phyloP scores from a whole-genome alignment of 1,140 invertebrate genomes.

The Amphibalanus amphitrite region DNA sequence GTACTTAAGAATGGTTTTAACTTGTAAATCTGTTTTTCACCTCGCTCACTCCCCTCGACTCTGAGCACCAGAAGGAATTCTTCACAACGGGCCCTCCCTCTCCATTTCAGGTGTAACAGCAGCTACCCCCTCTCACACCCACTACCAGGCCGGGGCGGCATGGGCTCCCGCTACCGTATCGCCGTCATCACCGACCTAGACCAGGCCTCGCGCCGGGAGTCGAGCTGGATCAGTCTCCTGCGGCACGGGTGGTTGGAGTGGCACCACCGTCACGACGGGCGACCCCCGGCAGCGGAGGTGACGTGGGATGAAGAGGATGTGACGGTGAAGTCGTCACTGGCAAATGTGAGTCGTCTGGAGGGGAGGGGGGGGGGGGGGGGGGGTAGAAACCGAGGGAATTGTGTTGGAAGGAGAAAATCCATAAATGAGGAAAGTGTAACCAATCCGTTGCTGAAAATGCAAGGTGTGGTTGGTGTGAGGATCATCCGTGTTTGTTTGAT shows the following conservation, averaged over 20 bases:
- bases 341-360: not conserved
- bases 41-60: too few species aligned
- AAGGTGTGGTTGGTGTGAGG: too few species aligned
- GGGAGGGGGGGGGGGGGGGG: too few species aligned
- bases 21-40: too few species aligned
- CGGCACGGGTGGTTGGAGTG: not conserved
- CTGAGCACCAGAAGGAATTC: too few species aligned
- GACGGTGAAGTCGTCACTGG: not conserved
- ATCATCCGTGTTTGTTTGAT: too few species aligned
- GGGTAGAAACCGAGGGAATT: too few species aligned
- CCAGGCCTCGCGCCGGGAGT: not conserved
- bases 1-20: too few species aligned
- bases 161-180: not conserved
- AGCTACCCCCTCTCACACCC: not conserved
- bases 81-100: too few species aligned
- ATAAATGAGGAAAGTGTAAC: too few species aligned
- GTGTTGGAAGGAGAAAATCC: too few species aligned
- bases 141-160: not conserved
- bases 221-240: not conserved
- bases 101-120: not conserved
- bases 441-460: too few species aligned
- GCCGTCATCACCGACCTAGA: not conserved
- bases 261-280: not conserved
- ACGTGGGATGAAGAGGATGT: not conserved
- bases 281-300: not conserved